Base-by-base conservation (phyloP, 1,140 invertebrate species). In the Brachionus asplanchnoidis region DNA sequence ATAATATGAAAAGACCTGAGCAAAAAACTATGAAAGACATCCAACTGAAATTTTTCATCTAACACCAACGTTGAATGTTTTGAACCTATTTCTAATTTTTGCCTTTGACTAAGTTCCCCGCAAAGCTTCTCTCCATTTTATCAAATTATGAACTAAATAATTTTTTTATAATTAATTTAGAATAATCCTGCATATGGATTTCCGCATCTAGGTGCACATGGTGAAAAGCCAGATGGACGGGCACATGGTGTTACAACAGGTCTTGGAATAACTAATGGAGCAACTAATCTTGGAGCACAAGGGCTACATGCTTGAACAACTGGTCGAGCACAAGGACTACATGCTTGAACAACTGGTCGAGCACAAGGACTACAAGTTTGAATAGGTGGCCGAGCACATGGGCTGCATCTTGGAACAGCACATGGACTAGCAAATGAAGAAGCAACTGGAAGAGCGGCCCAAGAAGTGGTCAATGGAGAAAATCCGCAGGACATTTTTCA, bases 1-100 rank as follows among this genome's bases (percentile, higher is more conserved):
- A 60, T 60, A 60, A 60, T 20, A 20, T 60, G 53, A 60, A 60
- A 60, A 60, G 20, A 60, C 20, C 17, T 23, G 20, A 60, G 53
- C 28, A 40, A 73, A 42, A 36, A 73, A 40, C 68, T 73, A 73
- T 40, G 68, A 73, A 42, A 73, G 40, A 9, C 14, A n/a, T n/a
- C 11, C 28, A 73, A 46, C n/a, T 44, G 36, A 73, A 73, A 73
- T 73, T 73, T 42, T 73, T 73, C 68, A 73, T 73, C 40, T 73
- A 73, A 73, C 36, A 73, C 20, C 53, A 60, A 26, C n/a, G 53
- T 42, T 42, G 17, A 44, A 40, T 68, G 66, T 20, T 73, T 73
- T 73, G 68, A 73, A 73, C 68, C 36, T 73, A 73, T 73, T 73
- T 42, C 36, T 42, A 73, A 44, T 17, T 73, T 42, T 42, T n/a